Evolutionary conservation across 30 jellyfish, hydroid and myxozoan genomes (phyloP).

Genomic region (Cassiopea xamachana): DNA sequence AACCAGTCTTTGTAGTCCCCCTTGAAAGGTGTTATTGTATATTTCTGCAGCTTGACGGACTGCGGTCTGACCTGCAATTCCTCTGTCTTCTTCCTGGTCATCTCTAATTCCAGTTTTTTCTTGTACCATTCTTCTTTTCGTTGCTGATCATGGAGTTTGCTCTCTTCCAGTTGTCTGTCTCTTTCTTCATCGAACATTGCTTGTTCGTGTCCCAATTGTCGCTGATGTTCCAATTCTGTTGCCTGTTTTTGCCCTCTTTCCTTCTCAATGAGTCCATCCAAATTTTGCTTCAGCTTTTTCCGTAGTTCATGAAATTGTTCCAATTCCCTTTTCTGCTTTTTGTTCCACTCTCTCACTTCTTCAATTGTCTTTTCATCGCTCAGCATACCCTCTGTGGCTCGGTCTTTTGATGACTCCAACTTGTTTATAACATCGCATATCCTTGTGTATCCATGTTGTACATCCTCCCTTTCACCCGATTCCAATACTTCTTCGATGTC

Average conservation of each 20-base stretch:
- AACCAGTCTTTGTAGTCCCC: conserved; percentile 85
- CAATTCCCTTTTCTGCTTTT: no score
- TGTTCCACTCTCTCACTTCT: no score
- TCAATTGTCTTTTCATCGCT: conserved; percentile 15
- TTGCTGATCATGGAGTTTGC: neutral
- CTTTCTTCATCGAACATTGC: conserved; percentile 6
- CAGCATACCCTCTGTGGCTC: conserved; percentile 10
- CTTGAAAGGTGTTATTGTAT: conserved; percentile 76
- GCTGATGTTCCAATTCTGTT: no score
- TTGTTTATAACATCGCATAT: neutral
- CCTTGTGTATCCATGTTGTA: conserved; percentile 12
- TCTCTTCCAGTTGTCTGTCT: neutral
- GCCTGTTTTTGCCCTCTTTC: no score
- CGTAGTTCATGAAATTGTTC: no score
- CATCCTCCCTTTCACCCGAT: conserved; percentile 10
- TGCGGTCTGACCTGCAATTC: conserved; percentile 54
- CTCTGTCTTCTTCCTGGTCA: conserved; percentile 12
- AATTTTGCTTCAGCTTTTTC: neutral
- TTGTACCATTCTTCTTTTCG: conserved; percentile 44
- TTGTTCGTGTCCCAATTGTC: conserved; percentile 30
- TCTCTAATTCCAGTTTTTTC: conserved; percentile 45
- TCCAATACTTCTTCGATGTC: neutral
- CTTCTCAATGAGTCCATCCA: no score
- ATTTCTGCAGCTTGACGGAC: conserved; percentile 78
- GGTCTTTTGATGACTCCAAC: conserved; percentile 20